Evolutionary conservation across 1,140 invertebrate genomes (phyloP).

Genomic region (Tribolium madens): DNA sequence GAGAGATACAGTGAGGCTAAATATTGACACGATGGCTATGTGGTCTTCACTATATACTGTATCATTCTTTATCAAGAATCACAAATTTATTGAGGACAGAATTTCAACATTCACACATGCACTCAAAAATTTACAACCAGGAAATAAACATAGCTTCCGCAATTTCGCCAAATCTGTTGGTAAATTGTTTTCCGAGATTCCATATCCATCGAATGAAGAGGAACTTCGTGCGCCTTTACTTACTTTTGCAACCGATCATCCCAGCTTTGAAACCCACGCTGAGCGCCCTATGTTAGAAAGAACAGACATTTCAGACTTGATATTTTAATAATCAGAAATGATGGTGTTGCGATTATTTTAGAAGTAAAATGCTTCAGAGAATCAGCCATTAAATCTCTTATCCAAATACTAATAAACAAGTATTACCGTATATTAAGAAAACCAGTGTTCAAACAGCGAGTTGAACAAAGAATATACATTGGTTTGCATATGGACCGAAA

Average conservation of each 20-base stretch:
- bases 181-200: conserved; percentile 11
- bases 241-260: conserved; percentile 8
- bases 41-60: conserved; percentile 1
- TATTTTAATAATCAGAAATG: conserved; percentile 14
- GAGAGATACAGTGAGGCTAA: neutral
- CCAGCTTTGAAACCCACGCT: neutral
- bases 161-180: neutral
- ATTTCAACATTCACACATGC: neutral
- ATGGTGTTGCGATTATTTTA: conserved; percentile 12
- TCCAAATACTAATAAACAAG: conserved; percentile 1
- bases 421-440: conserved; percentile 4
- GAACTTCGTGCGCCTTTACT: conserved; percentile 3
- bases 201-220: conserved; percentile 12
- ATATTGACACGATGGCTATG: neutral
- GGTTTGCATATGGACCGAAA: neutral
- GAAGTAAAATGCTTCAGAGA: conserved; percentile 15
- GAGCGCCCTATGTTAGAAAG: conserved; percentile 12
- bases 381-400: conserved; percentile 3
- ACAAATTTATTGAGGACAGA: neutral
- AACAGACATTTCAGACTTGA: too few species aligned
- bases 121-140: neutral
- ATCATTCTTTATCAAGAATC: conserved; percentile 19
- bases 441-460: conserved; percentile 2
- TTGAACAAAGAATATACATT: conserved; percentile 8
- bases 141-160: conserved; percentile 8